Percentiles rank a stretch among this genome's conserved stretches.
These are phyloP conservation scores for Deilephila porcellus DNA, from an alignment of 2,888 invertebrate species.

Conservation along the genomic window DNA sequence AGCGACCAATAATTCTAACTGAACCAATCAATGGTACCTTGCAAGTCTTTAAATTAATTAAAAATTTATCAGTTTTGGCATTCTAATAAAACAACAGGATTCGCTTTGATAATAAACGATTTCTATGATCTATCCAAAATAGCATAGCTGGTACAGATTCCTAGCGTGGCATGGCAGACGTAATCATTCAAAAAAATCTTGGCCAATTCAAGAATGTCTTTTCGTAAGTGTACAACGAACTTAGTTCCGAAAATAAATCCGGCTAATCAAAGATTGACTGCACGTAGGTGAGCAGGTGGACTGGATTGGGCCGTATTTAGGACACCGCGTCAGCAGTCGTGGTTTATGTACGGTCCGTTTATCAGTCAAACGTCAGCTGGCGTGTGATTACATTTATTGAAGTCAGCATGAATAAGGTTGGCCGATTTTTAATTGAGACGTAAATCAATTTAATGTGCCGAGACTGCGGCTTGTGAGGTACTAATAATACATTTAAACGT, in stretches of 20 bases:
- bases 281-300: conserved; percentile 13
- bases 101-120: too few relatives aligned
- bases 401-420: conserved; percentile 12
- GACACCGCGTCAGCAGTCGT: conserved; percentile 14
- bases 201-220: conserved; percentile 10
- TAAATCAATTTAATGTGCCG: conserved; percentile 15
- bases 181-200: background rate
- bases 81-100: too few relatives aligned
- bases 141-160: too few relatives aligned
- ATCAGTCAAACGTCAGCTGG: conserved; percentile 19
- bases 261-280: conserved; percentile 25
- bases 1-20: too few relatives aligned
- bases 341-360: background rate
- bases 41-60: too few relatives aligned
- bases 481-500: background rate
- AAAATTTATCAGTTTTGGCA: too few relatives aligned
- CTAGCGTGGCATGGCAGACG: too few relatives aligned
- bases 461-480: background rate
- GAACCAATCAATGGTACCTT: too few relatives aligned
- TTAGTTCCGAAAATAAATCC: conserved; percentile 21
- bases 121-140: too few relatives aligned
- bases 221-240: conserved; percentile 21
- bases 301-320: conserved; percentile 4
- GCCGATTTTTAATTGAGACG: conserved; percentile 19
- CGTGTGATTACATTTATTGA: conserved; percentile 12